Evolutionary conservation across 2,888 invertebrate genomes (phyloP).

Genomic region (Oxyteleia sp.): DNA sequence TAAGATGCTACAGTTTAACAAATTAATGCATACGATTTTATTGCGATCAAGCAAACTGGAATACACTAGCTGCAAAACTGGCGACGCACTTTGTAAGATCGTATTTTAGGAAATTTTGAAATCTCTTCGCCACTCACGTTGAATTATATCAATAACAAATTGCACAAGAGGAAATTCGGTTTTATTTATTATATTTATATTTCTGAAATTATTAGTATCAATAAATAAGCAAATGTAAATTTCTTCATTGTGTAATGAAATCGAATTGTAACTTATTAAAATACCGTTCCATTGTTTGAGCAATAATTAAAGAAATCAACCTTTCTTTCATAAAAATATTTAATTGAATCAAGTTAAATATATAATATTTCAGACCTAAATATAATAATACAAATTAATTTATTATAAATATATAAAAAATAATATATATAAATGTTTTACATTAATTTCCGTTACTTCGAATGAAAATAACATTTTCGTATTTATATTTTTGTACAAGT

Average conservation of each 20-base stretch:
- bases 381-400: slow-evolving; percentile 10
- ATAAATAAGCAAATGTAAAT: slow-evolving; percentile 26
- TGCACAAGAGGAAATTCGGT: neutral
- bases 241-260: slow-evolving; percentile 12
- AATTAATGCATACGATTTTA: slow-evolving; percentile 62
- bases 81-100: slow-evolving; percentile 48
- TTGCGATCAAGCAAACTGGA: slow-evolving; percentile 68
- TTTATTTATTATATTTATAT: slow-evolving; percentile 17
- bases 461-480: slow-evolving; percentile 20
- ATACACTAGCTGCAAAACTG: slow-evolving; percentile 67
- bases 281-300: slow-evolving; percentile 21
- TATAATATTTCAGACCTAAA: slow-evolving; percentile 3
- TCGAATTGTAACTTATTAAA: neutral
- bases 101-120: slow-evolving; percentile 54
- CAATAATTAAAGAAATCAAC: slow-evolving; percentile 28
- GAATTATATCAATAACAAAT: neutral
- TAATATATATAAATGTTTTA: slow-evolving; percentile 34
- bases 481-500: slow-evolving; percentile 20
- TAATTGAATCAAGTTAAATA: slow-evolving; percentile 18
- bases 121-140: slow-evolving; percentile 7
- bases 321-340: slow-evolving; percentile 3
- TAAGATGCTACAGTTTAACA: slow-evolving; percentile 59
- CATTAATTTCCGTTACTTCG: slow-evolving; percentile 5
- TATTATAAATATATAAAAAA: slow-evolving; percentile 26
- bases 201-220: neutral